These are phyloP conservation scores for Prionace glauca DNA, from an alignment of 2,797 vertebrate genomes.

Conservation along the genomic window DNA sequence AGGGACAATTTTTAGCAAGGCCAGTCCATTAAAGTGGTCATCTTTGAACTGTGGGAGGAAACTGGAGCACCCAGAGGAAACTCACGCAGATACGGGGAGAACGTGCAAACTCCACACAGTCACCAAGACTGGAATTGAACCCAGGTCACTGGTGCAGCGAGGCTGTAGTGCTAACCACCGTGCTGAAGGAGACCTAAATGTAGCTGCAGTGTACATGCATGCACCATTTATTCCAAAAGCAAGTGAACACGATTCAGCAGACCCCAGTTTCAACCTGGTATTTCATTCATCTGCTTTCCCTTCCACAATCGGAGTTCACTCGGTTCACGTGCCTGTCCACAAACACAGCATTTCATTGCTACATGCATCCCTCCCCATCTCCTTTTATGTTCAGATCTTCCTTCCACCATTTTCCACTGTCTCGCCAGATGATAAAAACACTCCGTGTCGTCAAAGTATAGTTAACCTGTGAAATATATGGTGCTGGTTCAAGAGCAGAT, in stretches of 20 bases:
- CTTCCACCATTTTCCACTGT: neutral
- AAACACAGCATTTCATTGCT: neutral
- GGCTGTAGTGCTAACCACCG: too few relatives aligned
- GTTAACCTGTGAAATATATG: neutral
- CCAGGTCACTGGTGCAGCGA: too few relatives aligned
- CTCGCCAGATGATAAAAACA: neutral
- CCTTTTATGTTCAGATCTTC: neutral
- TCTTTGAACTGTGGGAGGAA: too few relatives aligned
- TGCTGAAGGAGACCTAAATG: neutral
- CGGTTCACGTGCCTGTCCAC: neutral
- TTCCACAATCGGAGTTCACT: neutral
- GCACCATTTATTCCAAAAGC: neutral
- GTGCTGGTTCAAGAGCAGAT: neutral
- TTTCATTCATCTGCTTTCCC: neutral
- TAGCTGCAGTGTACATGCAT: too few relatives aligned
- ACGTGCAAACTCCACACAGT: too few relatives aligned
- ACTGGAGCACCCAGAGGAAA: too few relatives aligned
- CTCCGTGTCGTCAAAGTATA: neutral
- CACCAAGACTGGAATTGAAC: too few relatives aligned
- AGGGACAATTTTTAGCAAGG: too few relatives aligned
- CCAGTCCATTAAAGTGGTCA: too few relatives aligned
- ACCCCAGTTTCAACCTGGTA: neutral
- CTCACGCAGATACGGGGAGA: too few relatives aligned
- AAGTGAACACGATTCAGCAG: neutral
- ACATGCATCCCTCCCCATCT: neutral